These are phyloP conservation scores for Amia ocellicauda DNA, from an alignment of 2,113 vertebrate species.

Conservation along the genomic window DNA sequence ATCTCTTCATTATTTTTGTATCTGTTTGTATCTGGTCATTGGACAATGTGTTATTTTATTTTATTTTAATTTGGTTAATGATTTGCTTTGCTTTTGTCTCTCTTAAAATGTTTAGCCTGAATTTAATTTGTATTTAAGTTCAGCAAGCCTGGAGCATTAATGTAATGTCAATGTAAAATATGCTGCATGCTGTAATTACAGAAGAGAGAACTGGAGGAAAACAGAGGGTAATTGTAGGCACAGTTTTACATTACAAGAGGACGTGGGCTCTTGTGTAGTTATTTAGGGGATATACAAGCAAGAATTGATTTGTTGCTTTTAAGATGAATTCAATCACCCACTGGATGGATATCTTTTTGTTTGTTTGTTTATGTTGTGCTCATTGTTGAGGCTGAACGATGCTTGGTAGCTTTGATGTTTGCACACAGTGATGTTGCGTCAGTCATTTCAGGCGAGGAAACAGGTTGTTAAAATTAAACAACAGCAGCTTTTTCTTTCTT, in stretches of 20 bases:
- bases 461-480: constrained; percentile 39
- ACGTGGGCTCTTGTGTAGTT: constrained; percentile 49
- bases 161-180: constrained; percentile 52
- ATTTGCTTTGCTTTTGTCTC: too few relatives aligned
- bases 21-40: too few relatives aligned
- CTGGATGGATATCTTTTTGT: constrained; percentile 21
- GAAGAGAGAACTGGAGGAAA: constrained; percentile 48
- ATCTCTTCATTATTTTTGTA: too few relatives aligned
- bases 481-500: neutral
- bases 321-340: neutral
- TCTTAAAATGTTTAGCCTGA: constrained; percentile 43
- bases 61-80: too few relatives aligned
- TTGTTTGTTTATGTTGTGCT: too few relatives aligned
- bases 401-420: too few relatives aligned
- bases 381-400: too few relatives aligned
- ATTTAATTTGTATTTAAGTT: constrained; percentile 54
- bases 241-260: constrained; percentile 51
- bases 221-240: constrained; percentile 52
- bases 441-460: constrained; percentile 44
- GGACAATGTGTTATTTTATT: too few relatives aligned
- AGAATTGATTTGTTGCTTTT: constrained; percentile 55
- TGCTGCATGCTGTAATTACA: constrained; percentile 51
- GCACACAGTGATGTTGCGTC: constrained; percentile 41
- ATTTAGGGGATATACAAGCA: constrained; percentile 55
- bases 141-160: constrained; percentile 52